phyloP scores from a whole-genome alignment of 1,140 invertebrate species.

The Bombyx mandarina region DNA sequence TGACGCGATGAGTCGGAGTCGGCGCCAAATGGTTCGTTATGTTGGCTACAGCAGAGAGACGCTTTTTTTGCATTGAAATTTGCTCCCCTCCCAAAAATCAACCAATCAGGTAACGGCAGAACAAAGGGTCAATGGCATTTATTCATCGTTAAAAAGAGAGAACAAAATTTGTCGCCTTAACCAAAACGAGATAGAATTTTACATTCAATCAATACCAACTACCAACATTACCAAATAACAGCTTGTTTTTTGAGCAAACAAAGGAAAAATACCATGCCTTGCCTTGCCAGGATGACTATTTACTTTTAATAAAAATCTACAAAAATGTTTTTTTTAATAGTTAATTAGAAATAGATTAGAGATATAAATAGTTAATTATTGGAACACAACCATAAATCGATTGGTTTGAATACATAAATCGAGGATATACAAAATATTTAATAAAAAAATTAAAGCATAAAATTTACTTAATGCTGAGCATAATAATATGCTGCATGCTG shows the following conservation, averaged over 20 bases:
- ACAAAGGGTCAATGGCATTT: constrained; percentile 49
- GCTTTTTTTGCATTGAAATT: constrained; percentile 35
- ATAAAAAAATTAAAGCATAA: no score
- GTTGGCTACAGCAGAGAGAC: constrained; percentile 50
- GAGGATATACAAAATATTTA: no score
- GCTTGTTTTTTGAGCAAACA: constrained; percentile 9
- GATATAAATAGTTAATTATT: no score
- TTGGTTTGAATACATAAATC: no score
- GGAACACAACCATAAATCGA: no score
- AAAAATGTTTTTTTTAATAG: no score
- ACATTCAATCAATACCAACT: constrained; percentile 41
- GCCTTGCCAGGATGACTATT: no score
- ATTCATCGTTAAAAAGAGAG: constrained; percentile 18
- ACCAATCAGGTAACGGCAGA: constrained; percentile 36
- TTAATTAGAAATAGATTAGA: no score
- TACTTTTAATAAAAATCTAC: no score
- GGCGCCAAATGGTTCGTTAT: constrained; percentile 49
- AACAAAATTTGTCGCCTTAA: not conserved
- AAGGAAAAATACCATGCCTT: no score
- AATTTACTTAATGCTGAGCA: no score
- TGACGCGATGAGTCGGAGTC: constrained; percentile 61
- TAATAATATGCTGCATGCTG: no score
- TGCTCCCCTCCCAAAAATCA: constrained; percentile 25
- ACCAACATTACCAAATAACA: constrained; percentile 37
- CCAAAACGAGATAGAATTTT: constrained; percentile 19